phyloP scores from a whole-genome alignment of 2,888 invertebrate genomes.

The Hylaea fasciaria region DNA sequence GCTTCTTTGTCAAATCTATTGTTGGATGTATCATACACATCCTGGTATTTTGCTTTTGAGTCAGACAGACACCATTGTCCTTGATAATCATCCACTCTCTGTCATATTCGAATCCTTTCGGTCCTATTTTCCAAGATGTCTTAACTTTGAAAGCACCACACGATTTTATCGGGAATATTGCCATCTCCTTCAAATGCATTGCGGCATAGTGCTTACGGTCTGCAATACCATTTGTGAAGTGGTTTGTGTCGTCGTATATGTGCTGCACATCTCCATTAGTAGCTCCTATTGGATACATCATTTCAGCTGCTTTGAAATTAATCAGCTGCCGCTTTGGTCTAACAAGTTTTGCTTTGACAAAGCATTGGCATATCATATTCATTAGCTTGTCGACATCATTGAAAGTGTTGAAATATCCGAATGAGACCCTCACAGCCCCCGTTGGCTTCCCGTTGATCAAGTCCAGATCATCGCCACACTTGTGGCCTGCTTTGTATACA shows the following conservation, averaged over 20 bases:
- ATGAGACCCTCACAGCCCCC: constrained; percentile 95
- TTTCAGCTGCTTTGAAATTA: constrained; percentile 39
- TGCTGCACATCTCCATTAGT: constrained; percentile 46
- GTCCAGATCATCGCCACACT: constrained; percentile 95
- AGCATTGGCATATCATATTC: constrained; percentile 90
- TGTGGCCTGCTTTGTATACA: constrained; percentile 94
- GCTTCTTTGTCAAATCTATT: constrained; percentile 85
- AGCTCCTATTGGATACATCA: constrained; percentile 34
- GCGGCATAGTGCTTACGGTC: constrained; percentile 45
- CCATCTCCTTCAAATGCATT: constrained; percentile 63
- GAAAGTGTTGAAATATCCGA: constrained; percentile 94
- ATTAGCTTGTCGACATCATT: constrained; percentile 90
- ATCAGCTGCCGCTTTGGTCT: constrained; percentile 62
- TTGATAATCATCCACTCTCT: constrained; percentile 97
- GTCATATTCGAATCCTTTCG: constrained; percentile 93
- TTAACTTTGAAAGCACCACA: constrained; percentile 91
- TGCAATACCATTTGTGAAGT: constrained; percentile 39
- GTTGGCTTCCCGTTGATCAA: constrained; percentile 94
- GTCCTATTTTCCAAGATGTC: constrained; percentile 88
- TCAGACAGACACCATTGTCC: constrained; percentile 91
- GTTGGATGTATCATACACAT: constrained; percentile 91
- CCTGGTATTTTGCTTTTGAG: constrained; percentile 92
- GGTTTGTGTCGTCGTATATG: constrained; percentile 47
- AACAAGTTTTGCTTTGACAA: constrained; percentile 77
- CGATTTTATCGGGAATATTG: constrained; percentile 95